Evolutionary conservation across 2,797 vertebrate genomes (phyloP).

Genomic region (Sarcophilus harrisii): DNA sequence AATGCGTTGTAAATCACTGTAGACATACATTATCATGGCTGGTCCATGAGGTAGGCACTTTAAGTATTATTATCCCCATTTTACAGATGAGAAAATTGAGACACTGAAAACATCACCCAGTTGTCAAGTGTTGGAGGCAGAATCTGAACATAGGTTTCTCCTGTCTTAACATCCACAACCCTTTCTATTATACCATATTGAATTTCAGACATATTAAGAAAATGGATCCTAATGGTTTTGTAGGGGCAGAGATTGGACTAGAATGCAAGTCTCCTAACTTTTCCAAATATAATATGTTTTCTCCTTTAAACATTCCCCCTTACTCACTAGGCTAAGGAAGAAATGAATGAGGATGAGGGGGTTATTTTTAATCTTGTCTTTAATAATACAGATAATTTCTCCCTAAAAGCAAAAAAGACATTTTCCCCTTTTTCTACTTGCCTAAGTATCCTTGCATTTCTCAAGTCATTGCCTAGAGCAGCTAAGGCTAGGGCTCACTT

Average conservation of each 20-base stretch:
- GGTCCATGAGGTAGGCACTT: not conserved
- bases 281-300: not conserved
- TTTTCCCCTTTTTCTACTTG: not conserved
- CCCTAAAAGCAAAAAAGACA: slow-evolving; percentile 9
- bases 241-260: not conserved
- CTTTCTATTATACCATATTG: not conserved
- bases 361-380: not conserved
- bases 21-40: not conserved
- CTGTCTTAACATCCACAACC: not conserved
- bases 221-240: not conserved
- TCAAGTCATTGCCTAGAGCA: not conserved
- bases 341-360: not conserved
- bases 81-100: not conserved
- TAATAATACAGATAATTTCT: not conserved
- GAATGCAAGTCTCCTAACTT: not conserved
- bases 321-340: not conserved
- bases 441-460: not conserved
- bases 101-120: not conserved
- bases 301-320: not conserved
- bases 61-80: not conserved
- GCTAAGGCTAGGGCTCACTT: not conserved
- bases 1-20: not conserved
- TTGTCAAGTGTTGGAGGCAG: not conserved
- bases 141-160: not conserved
- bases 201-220: not conserved